Conservation (phyloP, 2,888 invertebrate genomes). For the Chymomyza caudatula region DNA sequence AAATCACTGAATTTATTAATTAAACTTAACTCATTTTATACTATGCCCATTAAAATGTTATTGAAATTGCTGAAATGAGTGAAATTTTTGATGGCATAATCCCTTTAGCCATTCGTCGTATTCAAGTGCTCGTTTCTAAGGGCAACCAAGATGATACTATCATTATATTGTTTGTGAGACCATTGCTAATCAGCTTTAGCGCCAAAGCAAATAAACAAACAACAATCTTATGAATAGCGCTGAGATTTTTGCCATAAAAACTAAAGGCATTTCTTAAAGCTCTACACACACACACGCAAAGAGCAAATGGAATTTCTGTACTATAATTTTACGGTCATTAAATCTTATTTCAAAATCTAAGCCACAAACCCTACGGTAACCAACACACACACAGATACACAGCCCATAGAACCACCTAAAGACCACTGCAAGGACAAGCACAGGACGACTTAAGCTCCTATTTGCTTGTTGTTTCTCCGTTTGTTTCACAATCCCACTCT, state of each 20-base stretch:
- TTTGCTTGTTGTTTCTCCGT: slow-evolving; percentile 14
- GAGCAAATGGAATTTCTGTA: slow-evolving; percentile 33
- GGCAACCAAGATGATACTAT: neutral
- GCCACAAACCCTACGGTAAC: slow-evolving; percentile 20
- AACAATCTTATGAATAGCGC: slow-evolving; percentile 53
- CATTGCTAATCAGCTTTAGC: slow-evolving; percentile 54
- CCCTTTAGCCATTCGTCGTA: neutral
- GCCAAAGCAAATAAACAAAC: slow-evolving; percentile 36
- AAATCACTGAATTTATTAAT: too few relatives aligned
- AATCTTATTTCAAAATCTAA: slow-evolving; percentile 69
- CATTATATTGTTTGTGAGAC: neutral
- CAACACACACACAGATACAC: neutral
- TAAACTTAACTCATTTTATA: too few relatives aligned
- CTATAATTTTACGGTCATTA: slow-evolving; percentile 73
- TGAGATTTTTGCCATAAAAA: slow-evolving; percentile 42
- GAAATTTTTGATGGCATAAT: neutral
- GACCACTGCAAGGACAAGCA: neutral
- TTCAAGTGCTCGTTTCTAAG: neutral
- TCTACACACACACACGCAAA: neutral
- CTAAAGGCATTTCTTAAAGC: slow-evolving; percentile 21
- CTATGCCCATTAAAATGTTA: neutral
- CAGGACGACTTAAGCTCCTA: neutral
- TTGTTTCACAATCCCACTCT: slow-evolving; percentile 20
- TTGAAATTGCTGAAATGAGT: neutral
- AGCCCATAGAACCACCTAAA: neutral